Conservation (phyloP, 2,797 vertebrate species). For the Typhlichthys eigenmanni region DNA sequence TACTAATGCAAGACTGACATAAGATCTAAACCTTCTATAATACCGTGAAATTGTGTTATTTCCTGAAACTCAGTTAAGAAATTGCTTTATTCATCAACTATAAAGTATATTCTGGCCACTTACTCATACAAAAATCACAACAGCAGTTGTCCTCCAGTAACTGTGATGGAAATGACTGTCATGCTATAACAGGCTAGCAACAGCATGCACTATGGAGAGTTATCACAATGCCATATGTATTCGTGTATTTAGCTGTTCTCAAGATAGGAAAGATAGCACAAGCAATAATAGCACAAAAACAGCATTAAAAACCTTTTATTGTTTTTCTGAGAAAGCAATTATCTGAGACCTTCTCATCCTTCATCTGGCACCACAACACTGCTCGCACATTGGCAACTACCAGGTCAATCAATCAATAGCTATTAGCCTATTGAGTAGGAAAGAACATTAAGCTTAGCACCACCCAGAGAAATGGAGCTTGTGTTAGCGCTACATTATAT, state of each 20-base stretch:
- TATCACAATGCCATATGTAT: too few species aligned
- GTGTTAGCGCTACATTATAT: neutral
- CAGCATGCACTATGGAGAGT: neutral
- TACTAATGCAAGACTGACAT: too few species aligned
- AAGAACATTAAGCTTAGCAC: constrained; percentile 35
- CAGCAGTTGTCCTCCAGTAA: constrained; percentile 13
- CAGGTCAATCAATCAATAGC: constrained; percentile 65
- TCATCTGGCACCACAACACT: constrained; percentile 7
- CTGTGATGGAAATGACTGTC: constrained; percentile 9
- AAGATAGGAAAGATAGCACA: too few species aligned
- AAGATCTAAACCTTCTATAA: too few species aligned
- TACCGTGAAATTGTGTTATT: too few species aligned
- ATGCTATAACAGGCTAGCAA: neutral
- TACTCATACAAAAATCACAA: constrained; percentile 6
- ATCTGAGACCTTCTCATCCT: constrained; percentile 21
- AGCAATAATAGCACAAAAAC: too few species aligned
- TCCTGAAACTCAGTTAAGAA: too few species aligned
- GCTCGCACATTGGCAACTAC: constrained; percentile 21
- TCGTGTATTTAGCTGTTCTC: too few species aligned
- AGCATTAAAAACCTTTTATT: too few species aligned
- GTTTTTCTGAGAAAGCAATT: neutral
- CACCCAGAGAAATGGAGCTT: constrained; percentile 19
- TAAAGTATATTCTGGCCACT: too few species aligned
- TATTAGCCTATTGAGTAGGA: constrained; percentile 48
- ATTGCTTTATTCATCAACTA: too few species aligned